Percentiles rank a stretch among this genome's conserved stretches.
These are phyloP conservation scores for Octopus bimaculoides DNA, from an alignment of 1,140 invertebrate genomes.

Conservation along the genomic window DNA sequence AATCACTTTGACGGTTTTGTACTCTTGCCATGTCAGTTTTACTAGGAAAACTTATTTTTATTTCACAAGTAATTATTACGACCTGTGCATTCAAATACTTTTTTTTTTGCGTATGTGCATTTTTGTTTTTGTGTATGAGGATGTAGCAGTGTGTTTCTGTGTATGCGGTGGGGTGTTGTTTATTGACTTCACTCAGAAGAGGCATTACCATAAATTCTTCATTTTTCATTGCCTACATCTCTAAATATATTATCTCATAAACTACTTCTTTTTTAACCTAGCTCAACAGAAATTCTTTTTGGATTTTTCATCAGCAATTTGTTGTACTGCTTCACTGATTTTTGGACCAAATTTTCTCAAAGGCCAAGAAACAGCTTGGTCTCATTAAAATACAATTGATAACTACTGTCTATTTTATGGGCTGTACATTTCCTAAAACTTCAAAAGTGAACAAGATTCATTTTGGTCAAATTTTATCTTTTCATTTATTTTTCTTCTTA, in stretches of 20 bases:
- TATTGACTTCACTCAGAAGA: too few species aligned
- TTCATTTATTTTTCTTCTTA: not conserved
- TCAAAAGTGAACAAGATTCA: too few species aligned
- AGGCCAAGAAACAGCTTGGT: not conserved
- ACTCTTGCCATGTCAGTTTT: conserved; percentile 1
- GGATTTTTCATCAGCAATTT: conserved; percentile 3
- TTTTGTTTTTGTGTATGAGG: too few species aligned
- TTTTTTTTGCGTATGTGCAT: not conserved
- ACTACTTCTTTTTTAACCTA: not conserved
- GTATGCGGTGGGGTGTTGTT: too few species aligned
- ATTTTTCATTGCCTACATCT: conserved; percentile 8
- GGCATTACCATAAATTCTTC: conserved; percentile 1
- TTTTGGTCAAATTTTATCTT: too few species aligned
- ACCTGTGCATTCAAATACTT: not conserved
- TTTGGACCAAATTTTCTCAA: not conserved
- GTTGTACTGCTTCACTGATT: not conserved
- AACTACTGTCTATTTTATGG: too few species aligned
- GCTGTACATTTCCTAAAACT: too few species aligned
- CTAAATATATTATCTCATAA: conserved; percentile 9
- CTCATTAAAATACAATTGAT: too few species aligned
- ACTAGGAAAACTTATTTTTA: not conserved
- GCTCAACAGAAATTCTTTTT: not conserved
- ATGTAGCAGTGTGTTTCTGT: too few species aligned
- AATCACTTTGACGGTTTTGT: not conserved
- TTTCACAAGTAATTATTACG: not conserved